These are phyloP conservation scores for Drosophila robusta DNA, from an alignment of 2,888 invertebrate species.

Conservation along the genomic window DNA sequence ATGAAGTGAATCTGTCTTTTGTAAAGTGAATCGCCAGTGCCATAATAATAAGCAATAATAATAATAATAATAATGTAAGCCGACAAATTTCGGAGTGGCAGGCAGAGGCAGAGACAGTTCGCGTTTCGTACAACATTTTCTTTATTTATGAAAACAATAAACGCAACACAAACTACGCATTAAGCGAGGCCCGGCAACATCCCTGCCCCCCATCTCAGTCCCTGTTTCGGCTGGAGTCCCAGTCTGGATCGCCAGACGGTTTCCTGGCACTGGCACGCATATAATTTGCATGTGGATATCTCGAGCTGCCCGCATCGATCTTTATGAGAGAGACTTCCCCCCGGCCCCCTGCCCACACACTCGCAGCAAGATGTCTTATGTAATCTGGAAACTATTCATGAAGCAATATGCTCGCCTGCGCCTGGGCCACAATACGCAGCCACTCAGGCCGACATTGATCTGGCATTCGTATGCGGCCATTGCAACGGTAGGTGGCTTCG, in stretches of 20 bases:
- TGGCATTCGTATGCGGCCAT: slow-evolving; percentile 75
- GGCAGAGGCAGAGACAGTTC: slow-evolving; percentile 16
- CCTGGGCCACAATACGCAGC: slow-evolving; percentile 73
- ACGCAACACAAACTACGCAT: slow-evolving; percentile 73
- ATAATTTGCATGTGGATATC: slow-evolving; percentile 79
- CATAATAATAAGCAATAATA: slow-evolving; percentile 67
- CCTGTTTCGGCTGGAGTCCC: slow-evolving; percentile 1
- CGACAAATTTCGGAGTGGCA: slow-evolving; percentile 67
- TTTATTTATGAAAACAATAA: slow-evolving; percentile 78
- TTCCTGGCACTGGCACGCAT: slow-evolving; percentile 74
- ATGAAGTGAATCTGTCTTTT: slow-evolving; percentile 77
- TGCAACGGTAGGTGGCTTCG: slow-evolving; percentile 46
- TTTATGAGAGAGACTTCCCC: slow-evolving; percentile 46
- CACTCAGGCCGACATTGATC: slow-evolving; percentile 69
- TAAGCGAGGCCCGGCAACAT: slow-evolving; percentile 36
- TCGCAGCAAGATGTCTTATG: slow-evolving; percentile 80
- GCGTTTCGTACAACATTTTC: slow-evolving; percentile 42
- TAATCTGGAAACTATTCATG: slow-evolving; percentile 84
- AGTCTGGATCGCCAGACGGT: slow-evolving; percentile 52
- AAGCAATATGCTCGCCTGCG: slow-evolving; percentile 83
- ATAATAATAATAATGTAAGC: slow-evolving; percentile 71
- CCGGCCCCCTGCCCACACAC: neutral
- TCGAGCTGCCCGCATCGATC: slow-evolving; percentile 53
- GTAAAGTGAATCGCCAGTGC: slow-evolving; percentile 68
- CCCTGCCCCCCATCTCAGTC: neutral